Evolutionary conservation across 2,797 vertebrate genomes (phyloP), one percentile per base, ranked within the genome.

Genomic region (Ceryle rudis): DNA sequence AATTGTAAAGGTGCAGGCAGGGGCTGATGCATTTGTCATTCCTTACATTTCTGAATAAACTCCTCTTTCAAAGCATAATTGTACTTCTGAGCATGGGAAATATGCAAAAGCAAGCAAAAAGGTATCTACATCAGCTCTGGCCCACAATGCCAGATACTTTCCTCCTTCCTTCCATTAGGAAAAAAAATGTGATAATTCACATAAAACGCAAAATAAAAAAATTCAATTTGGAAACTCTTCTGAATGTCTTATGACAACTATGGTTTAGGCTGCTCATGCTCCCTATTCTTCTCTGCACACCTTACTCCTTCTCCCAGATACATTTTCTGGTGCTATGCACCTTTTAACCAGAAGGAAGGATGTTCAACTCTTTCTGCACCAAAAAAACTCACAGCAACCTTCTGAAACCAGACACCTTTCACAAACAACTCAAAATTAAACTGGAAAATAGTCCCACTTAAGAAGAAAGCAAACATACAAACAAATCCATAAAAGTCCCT

Each of bases 391-490:
- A 55, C 51, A 74, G 26, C 46, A 78, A 3, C 22, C 17, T 72
- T 67, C 46, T 86, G 54, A 81, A 95, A 90, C 47, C 70, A 83
- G 23, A 29, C 11, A 62, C 7, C 11, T 39, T 83, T 58, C 65
- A 79, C 37, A 86, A 83, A 49, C 65, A 80, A 37, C 9, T 11
- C 21, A 10, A 60, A 70, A 81, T 86, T 73, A 66, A 64, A 84
- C 9, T 84, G 74, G 5, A 5, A 55, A 90, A 62, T 7, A 90
- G 37, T 52, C 39, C 42, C 65, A 65, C 69, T 86, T 83, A 42
- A 51, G 91, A 88, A 91, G 80, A 41, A 79, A n/a, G 51, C 51
- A 77, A 95, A 55, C 42, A 66, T 92, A 81, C 42, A 95, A 81
- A 92, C 21, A 52, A 81, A 42, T 42, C 70, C 79, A 33, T 51